phyloP scores from a whole-genome alignment of 2,888 invertebrate genomes.

The Disparrhopalites patrizii region DNA sequence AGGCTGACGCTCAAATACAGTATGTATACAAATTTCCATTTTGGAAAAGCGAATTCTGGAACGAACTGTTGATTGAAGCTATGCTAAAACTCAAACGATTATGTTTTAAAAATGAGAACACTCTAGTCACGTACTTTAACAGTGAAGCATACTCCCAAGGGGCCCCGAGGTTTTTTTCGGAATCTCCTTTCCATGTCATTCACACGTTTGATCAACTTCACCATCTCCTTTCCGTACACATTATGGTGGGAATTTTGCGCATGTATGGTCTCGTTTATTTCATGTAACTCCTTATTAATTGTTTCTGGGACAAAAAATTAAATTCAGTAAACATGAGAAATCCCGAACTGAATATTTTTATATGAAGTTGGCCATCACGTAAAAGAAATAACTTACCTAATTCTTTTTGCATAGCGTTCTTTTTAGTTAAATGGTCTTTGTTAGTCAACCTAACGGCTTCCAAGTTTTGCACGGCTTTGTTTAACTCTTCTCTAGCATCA shows the following conservation, averaged over 20 bases:
- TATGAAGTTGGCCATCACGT: too few species aligned
- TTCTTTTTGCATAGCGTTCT: too few species aligned
- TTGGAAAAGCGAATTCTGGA: too few species aligned
- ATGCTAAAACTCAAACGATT: too few species aligned
- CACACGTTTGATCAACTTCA: slow-evolving; percentile 7
- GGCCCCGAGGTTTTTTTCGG: slow-evolving; percentile 18
- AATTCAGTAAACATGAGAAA: not conserved
- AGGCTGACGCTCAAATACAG: too few species aligned
- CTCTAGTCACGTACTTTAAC: slow-evolving; percentile 23
- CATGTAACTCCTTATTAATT: slow-evolving; percentile 9
- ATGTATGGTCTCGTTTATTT: not conserved
- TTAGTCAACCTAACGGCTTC: too few species aligned
- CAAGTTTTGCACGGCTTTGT: too few species aligned
- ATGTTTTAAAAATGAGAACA: not conserved
- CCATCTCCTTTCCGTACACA: slow-evolving; percentile 24
- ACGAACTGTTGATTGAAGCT: too few species aligned
- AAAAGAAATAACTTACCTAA: too few species aligned
- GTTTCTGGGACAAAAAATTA: not conserved
- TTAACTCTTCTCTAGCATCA: too few species aligned
- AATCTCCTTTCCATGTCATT: slow-evolving; percentile 18
- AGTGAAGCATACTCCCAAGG: slow-evolving; percentile 19
- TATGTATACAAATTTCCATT: too few species aligned
- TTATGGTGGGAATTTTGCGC: slow-evolving; percentile 11
- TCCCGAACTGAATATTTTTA: not conserved
- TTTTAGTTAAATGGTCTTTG: too few species aligned